Conservation (phyloP, 1,140 invertebrate genomes). For the Ctenoplectra terminalis region DNA sequence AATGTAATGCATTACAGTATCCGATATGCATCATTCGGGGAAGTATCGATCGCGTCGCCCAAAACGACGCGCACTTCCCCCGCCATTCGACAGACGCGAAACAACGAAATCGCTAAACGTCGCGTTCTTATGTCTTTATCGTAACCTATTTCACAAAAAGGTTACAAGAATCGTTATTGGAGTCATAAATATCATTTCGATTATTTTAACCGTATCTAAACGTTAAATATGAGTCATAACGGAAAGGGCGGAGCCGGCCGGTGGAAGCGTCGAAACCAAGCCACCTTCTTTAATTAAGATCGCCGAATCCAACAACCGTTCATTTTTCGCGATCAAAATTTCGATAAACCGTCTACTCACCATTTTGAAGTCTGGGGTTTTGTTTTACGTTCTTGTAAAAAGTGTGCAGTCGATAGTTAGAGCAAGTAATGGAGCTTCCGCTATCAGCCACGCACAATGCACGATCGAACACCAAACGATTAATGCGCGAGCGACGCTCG, state of each 20-base stretch:
- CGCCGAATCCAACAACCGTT: no score
- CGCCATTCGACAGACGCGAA: background rate
- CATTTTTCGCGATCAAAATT: no score
- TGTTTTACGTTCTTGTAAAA: slow-evolving; percentile 37
- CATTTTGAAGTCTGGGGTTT: slow-evolving; percentile 52
- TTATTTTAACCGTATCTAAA: slow-evolving; percentile 1
- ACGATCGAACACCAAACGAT: slow-evolving; percentile 42
- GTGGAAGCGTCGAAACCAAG: background rate
- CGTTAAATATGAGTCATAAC: background rate
- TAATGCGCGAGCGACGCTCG: slow-evolving; percentile 49
- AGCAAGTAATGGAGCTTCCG: slow-evolving; percentile 63
- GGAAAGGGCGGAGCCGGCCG: slow-evolving; percentile 56
- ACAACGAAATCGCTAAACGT: slow-evolving; percentile 14
- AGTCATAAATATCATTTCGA: no score
- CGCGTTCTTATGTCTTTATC: background rate
- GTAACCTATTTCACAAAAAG: background rate
- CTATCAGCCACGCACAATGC: slow-evolving; percentile 44
- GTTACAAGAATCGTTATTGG: no score
- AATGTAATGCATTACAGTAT: no score
- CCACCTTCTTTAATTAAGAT: no score
- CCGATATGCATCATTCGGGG: background rate
- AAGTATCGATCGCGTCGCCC: slow-evolving; percentile 30
- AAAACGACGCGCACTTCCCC: slow-evolving; percentile 32
- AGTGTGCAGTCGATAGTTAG: slow-evolving; percentile 42
- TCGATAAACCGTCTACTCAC: slow-evolving; percentile 9